Evolutionary conservation across 2,797 vertebrate species (phyloP), one percentile per base, ranked within the genome.

Genomic region (Parotocinclus haroldoi): DNA sequence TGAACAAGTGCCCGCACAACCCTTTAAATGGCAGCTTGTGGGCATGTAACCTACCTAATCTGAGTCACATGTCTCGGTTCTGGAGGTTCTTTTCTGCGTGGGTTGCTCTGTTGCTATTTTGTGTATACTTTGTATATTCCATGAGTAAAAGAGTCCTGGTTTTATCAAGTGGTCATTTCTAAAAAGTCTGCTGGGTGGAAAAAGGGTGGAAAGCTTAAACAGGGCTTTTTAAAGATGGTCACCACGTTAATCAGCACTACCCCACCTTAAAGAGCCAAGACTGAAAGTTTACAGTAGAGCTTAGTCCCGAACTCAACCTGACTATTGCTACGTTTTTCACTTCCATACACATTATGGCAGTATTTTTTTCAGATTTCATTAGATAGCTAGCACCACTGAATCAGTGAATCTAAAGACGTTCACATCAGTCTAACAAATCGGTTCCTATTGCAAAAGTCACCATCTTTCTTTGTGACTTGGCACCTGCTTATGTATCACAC

Each of bases 361-460:
- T 72, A 56, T 57, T 66, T 53, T 36, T 55, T 49, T 52, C 49
- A 38, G 8, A 65, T 48, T 68, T 60, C n/a, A 40, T 51, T 60
- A 60, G 40, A 52, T 10, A 48, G 40, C 67, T 64, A 70, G 53
- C 60, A 49, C 51, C 51, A 55, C 64, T 44, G 12, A 60, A 72
- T 72, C 70, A 66, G 61, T 56, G 46, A 57, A 50, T n/a, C 17
- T 60, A 51, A 63, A 66, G 73, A 40, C 9, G 27, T 27, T 27
- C 27, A 27, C 27, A 40, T 53, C 17, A 19, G 36, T 7, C 14
- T 12, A 42, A 48, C 11, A 71, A 58, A 68, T 18, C 56, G 54
- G 61, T 38, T 39, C 12, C 14, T 55, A 61, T 49, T 61, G 42
- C 57, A 50, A 48, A 66, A 2, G 38, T 38, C 27, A 19, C 40